phyloP scores from a whole-genome alignment of 2,888 invertebrate genomes.

The Halictus quadricinctus region DNA sequence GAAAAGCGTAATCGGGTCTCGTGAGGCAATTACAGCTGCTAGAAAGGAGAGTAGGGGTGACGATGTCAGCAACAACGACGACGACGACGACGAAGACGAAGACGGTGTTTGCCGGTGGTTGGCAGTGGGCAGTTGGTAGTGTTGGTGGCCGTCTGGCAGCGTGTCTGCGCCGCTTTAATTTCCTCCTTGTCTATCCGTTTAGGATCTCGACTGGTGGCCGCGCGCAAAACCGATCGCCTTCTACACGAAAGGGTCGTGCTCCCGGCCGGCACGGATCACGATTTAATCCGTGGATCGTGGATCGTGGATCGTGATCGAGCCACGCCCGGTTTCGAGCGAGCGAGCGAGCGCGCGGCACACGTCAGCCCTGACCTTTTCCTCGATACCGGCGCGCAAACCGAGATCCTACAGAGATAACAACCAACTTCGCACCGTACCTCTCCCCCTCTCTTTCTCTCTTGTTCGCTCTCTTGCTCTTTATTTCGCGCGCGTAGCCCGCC shows the following conservation, averaged over 20 bases:
- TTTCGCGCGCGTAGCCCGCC: not conserved
- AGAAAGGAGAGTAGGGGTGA: not conserved
- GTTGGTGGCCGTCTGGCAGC: constrained; percentile 13
- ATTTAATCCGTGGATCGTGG: constrained; percentile 60
- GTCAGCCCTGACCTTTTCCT: constrained; percentile 71
- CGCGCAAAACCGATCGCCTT: constrained; percentile 48
- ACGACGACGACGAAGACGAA: not conserved
- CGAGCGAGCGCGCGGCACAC: constrained; percentile 61
- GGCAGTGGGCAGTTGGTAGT: not conserved
- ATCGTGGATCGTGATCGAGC: constrained; percentile 52
- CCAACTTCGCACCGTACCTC: not conserved
- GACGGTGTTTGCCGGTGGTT: not conserved
- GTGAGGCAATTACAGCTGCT: constrained; percentile 19
- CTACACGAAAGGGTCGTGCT: constrained; percentile 57
- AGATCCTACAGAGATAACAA: constrained; percentile 37
- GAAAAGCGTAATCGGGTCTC: not conserved
- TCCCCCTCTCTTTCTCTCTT: not conserved
- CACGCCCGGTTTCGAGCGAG: constrained; percentile 61
- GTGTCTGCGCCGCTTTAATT: constrained; percentile 36
- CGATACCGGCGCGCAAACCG: constrained; percentile 45
- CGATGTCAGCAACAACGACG: not conserved
- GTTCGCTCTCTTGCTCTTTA: not conserved
- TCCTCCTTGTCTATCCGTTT: constrained; percentile 2
- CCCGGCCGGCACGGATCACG: constrained; percentile 63
- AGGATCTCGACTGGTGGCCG: constrained; percentile 36